Evolutionary conservation across 1,140 invertebrate genomes (phyloP).

Genomic region (Drosophila takahashii): DNA sequence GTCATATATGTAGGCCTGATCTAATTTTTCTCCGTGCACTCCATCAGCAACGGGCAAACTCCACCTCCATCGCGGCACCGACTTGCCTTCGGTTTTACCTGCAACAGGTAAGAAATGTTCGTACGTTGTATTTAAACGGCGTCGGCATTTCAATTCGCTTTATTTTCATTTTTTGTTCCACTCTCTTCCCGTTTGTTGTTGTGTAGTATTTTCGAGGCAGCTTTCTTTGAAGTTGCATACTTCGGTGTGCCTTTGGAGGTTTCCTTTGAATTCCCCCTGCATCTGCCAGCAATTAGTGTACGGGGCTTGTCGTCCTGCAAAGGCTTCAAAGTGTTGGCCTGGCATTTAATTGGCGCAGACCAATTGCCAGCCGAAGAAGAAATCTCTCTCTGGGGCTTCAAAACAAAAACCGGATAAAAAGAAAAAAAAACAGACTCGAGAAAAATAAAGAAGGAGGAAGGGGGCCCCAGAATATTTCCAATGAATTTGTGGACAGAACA

Average conservation of each 20-base stretch:
- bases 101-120: conserved; percentile 82
- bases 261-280: conserved; percentile 75
- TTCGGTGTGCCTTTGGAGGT: conserved; percentile 78
- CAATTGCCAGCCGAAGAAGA: conserved; percentile 57
- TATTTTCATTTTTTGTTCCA: conserved; percentile 37
- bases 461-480: conserved; percentile 56
- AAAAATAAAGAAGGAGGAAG: neutral
- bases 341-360: conserved; percentile 80
- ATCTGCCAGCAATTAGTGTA: conserved; percentile 82
- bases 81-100: conserved; percentile 59
- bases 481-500: conserved; percentile 61
- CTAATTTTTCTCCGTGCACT: conserved; percentile 15
- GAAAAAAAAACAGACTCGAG: neutral
- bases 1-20: neutral
- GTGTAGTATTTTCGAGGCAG: conserved; percentile 58
- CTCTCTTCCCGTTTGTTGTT: conserved; percentile 36
- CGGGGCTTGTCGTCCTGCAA: conserved; percentile 51
- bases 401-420: neutral
- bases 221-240: conserved; percentile 81
- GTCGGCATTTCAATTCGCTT: conserved; percentile 77
- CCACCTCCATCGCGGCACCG: conserved; percentile 42
- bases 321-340: conserved; percentile 78
- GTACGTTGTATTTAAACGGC: conserved; percentile 62
- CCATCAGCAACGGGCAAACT: conserved; percentile 18
- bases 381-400: conserved; percentile 4